These are phyloP conservation scores for Apantesis nais DNA, from an alignment of 2,888 invertebrate genomes.

Conservation along the genomic window DNA sequence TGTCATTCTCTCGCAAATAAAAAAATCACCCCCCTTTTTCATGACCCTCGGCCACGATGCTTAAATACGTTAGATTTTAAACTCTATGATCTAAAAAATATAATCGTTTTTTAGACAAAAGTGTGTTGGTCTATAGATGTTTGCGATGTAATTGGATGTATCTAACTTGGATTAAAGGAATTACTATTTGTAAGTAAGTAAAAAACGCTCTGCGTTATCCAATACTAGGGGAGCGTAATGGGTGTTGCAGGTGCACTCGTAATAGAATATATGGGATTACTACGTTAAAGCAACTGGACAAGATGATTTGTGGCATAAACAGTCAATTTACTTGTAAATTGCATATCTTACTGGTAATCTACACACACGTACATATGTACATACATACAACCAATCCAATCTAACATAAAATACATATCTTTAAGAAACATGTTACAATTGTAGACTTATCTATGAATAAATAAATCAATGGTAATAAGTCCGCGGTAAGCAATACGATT, in stretches of 20 bases:
- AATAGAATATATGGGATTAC: slow-evolving; percentile 67
- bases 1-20: slow-evolving; percentile 70
- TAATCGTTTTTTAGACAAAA: slow-evolving; percentile 27
- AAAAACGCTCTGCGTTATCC: slow-evolving; percentile 67
- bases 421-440: too few relatives aligned
- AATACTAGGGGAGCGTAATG: slow-evolving; percentile 60
- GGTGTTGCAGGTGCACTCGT: slow-evolving; percentile 74
- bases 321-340: slow-evolving; percentile 17
- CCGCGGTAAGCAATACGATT: not conserved
- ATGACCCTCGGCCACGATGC: slow-evolving; percentile 43
- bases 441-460: too few relatives aligned
- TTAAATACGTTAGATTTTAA: slow-evolving; percentile 38
- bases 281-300: slow-evolving; percentile 49
- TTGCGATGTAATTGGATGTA: slow-evolving; percentile 82
- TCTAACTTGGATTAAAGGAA: slow-evolving; percentile 83
- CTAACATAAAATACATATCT: too few relatives aligned
- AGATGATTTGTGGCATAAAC: slow-evolving; percentile 22
- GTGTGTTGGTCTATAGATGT: slow-evolving; percentile 51
- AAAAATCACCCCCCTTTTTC: slow-evolving; percentile 61
- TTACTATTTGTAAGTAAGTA: slow-evolving; percentile 82
- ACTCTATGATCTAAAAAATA: slow-evolving; percentile 35
- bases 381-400: not conserved
- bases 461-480: too few relatives aligned
- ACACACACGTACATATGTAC: not conserved
- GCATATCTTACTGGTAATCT: not conserved